A percentile compares a stretch with the other conserved stretches of the same genome.
Conservation (phyloP, 2,797 vertebrate species). For the Pangasius krempfi region DNA sequence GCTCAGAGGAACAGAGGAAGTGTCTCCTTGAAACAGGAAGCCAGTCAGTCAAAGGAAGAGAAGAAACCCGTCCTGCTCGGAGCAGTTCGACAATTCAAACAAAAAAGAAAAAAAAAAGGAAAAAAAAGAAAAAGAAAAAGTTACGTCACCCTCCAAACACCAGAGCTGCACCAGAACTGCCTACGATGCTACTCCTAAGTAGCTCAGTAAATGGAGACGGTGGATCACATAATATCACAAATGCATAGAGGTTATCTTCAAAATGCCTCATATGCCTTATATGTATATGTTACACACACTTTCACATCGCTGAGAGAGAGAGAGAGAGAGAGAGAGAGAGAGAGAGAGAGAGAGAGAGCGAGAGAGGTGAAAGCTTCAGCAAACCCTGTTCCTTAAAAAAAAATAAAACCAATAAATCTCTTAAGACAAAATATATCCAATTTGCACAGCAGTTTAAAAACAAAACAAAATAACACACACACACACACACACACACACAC, state of each 20-base stretch:
- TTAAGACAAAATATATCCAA: slow-evolving; percentile 17
- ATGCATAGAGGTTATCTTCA: background rate
- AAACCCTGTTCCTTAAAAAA: slow-evolving; percentile 13
- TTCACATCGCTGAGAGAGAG: background rate
- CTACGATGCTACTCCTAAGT: background rate
- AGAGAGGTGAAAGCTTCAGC: background rate
- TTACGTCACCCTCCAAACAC: background rate
- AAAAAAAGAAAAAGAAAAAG: background rate
- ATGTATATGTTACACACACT: background rate
- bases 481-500: background rate
- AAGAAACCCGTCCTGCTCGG: background rate
- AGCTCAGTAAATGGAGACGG: background rate
- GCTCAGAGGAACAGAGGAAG: slow-evolving; percentile 40
- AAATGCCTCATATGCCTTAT: background rate
- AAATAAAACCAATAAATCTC: slow-evolving; percentile 2
- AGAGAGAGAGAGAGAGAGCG: background rate
- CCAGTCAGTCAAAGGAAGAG: background rate
- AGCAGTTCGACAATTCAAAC: background rate
- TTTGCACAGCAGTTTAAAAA: slow-evolving; percentile 31
- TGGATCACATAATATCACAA: background rate
- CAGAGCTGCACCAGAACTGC: background rate
- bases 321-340: background rate
- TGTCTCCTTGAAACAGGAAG: slow-evolving; percentile 6
- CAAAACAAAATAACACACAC: background rate
- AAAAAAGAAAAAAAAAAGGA: background rate